These are phyloP conservation scores for Auanema freiburgensis DNA, from an alignment of 2,888 invertebrate species.

Conservation along the genomic window DNA sequence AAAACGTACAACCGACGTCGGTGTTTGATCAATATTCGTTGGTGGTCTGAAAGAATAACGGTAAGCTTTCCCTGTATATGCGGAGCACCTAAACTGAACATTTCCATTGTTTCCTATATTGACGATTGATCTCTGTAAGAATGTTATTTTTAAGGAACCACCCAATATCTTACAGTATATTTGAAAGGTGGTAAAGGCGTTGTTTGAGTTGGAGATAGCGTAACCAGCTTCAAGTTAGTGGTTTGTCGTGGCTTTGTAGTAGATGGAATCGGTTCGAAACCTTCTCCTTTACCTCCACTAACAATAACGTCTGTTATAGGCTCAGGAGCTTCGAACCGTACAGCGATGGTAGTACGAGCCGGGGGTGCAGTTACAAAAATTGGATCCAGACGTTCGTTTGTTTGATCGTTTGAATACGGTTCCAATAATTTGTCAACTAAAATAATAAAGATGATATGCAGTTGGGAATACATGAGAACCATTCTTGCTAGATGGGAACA, in stretches of 20 bases:
- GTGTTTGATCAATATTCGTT: not conserved
- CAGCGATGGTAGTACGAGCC: constrained; percentile 22
- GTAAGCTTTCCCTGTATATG: too few species aligned
- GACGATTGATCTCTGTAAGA: too few species aligned
- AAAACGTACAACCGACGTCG: constrained; percentile 38
- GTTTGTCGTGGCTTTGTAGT: constrained; percentile 6
- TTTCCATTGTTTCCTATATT: too few species aligned
- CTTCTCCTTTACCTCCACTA: not conserved
- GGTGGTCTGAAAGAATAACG: not conserved
- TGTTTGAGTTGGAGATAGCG: constrained; percentile 25
- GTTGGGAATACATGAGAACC: too few species aligned
- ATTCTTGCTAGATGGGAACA: not conserved
- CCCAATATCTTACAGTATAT: constrained; percentile 19
- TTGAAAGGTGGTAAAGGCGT: constrained; percentile 37
- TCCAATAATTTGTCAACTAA: constrained; percentile 34
- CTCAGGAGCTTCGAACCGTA: not conserved
- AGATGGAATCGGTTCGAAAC: constrained; percentile 3
- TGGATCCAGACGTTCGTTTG: constrained; percentile 36
- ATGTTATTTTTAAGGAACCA: too few species aligned
- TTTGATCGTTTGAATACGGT: constrained; percentile 26
- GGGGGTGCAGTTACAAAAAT: constrained; percentile 50
- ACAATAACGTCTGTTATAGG: constrained; percentile 1
- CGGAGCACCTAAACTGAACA: too few species aligned
- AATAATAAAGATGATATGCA: not conserved
- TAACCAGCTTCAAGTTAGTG: constrained; percentile 30